phyloP scores from a whole-genome alignment of 2,797 vertebrate species.

The Sardinella longiceps region DNA sequence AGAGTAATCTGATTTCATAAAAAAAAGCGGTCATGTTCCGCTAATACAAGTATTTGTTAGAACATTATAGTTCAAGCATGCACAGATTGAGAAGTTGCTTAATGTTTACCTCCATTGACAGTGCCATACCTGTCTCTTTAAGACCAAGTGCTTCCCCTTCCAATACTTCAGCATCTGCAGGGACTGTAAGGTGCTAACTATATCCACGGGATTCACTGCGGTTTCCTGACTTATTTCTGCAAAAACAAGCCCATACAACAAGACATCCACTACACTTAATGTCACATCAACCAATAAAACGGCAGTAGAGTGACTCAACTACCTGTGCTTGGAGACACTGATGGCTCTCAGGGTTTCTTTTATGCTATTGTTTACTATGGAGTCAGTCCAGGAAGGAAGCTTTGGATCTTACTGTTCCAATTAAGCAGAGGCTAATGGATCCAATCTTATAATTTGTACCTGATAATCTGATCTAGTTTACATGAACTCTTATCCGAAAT shows the following conservation, averaged over 20 bases:
- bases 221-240: constrained; percentile 99
- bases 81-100: not conserved
- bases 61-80: too few relatives aligned
- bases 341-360: not conserved
- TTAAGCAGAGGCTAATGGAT: not conserved
- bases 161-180: constrained; percentile 99
- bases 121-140: constrained; percentile 90
- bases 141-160: constrained; percentile 97
- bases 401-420: not conserved
- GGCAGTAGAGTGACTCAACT: not conserved
- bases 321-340: not conserved
- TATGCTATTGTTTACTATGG: not conserved
- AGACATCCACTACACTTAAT: constrained; percentile 1
- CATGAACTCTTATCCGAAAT: not conserved
- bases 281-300: not conserved
- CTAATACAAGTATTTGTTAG: too few relatives aligned
- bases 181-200: constrained; percentile 97
- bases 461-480: not conserved
- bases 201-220: constrained; percentile 97
- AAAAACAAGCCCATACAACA: not conserved
- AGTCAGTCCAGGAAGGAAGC: not conserved
- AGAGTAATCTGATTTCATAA: too few relatives aligned
- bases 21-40: too few relatives aligned
- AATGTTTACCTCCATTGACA: not conserved
- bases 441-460: not conserved